Conservation (phyloP, 2,888 invertebrate genomes). For the Limnephilus marmoratus region DNA sequence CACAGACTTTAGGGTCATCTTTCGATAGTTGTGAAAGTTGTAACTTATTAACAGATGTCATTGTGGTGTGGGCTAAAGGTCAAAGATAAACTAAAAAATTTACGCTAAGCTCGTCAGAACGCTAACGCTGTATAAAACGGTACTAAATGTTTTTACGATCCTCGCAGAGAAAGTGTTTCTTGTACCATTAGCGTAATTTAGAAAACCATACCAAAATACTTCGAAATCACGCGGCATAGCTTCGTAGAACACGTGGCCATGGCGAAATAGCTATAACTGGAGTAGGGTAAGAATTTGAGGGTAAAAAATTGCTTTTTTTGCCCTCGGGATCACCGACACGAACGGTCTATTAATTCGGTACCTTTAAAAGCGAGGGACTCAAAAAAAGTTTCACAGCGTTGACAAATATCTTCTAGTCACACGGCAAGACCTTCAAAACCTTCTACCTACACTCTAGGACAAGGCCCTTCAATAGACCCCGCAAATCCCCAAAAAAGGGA, state of each 20-base stretch:
- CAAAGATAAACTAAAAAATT: not conserved
- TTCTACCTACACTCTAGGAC: conserved; percentile 38
- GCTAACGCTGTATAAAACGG: not conserved
- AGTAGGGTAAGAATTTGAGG: conserved; percentile 45
- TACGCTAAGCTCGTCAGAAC: not conserved
- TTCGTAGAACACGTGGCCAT: conserved; percentile 44
- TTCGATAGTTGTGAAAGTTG: not conserved
- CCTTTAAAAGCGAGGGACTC: not conserved
- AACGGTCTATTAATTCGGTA: conserved; percentile 46
- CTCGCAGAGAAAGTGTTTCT: not conserved
- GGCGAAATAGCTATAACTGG: conserved; percentile 44
- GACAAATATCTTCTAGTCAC: conserved; percentile 51
- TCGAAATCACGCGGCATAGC: conserved; percentile 16
- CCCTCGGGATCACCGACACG: not conserved
- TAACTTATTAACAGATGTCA: not conserved
- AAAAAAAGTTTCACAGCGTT: conserved; percentile 44
- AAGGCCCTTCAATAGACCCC: conserved; percentile 32
- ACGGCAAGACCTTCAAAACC: conserved; percentile 38
- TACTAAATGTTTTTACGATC: not conserved
- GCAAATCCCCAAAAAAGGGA: conserved; percentile 56
- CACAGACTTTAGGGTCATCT: not conserved
- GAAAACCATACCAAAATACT: conserved; percentile 25
- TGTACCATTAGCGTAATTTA: not conserved
- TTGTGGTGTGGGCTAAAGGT: not conserved
- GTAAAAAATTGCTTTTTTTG: conserved; percentile 46